phyloP scores from a whole-genome alignment of 2,113 vertebrate species.

The Emydocephalus ijimae region DNA sequence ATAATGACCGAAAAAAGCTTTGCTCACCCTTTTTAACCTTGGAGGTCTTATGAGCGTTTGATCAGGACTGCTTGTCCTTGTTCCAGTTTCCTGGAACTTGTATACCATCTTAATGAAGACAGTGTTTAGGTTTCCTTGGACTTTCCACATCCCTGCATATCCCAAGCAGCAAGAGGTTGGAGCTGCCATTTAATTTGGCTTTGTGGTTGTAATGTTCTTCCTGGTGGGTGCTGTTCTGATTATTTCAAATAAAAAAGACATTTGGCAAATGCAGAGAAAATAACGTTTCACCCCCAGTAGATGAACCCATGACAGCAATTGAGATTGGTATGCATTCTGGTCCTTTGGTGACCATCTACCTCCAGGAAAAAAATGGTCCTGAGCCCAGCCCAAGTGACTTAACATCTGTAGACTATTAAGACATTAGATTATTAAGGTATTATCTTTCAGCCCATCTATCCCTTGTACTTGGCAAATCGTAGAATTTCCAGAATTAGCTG shows the following conservation, averaged over 20 bases:
- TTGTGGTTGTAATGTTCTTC: neutral
- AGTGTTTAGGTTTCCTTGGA: neutral
- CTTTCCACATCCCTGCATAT: neutral
- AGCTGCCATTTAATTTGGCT: neutral
- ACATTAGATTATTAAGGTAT: neutral
- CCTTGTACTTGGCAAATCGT: neutral
- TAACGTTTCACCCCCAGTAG: neutral
- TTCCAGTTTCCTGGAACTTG: neutral
- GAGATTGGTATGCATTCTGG: neutral
- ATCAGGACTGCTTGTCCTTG: neutral
- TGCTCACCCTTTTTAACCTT: neutral
- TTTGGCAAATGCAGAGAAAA: neutral
- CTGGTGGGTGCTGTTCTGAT: neutral
- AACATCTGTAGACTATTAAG: neutral
- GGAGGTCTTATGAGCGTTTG: neutral
- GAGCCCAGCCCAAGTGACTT: neutral
- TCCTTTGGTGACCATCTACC: neutral
- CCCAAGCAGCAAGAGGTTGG: neutral
- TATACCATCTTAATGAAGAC: neutral
- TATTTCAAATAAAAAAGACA: neutral
- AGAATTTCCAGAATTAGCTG: neutral
- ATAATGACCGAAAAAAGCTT: slow-evolving; percentile 2
- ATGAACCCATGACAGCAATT: neutral
- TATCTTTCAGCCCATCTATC: neutral
- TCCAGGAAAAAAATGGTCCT: neutral